phyloP scores from a whole-genome alignment of 2,888 invertebrate genomes.

The Argyra leucocephala region DNA sequence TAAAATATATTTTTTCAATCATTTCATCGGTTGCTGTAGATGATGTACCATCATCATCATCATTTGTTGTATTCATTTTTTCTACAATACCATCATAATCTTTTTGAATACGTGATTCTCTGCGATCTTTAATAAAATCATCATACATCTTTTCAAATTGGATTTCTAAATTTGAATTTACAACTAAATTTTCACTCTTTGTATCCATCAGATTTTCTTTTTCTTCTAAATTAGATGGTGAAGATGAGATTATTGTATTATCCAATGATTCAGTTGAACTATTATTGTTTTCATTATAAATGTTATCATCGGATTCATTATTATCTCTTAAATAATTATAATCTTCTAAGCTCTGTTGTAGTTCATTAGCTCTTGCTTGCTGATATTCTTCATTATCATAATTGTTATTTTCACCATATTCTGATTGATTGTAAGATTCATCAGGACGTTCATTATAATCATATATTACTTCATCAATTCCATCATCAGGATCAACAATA shows the following conservation, averaged over 20 bases:
- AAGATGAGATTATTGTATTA: conserved; percentile 32
- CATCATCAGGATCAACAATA: conserved; percentile 40
- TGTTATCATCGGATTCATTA: neutral
- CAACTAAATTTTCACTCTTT: conserved; percentile 17
- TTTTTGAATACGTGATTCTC: conserved; percentile 37
- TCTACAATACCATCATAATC: conserved; percentile 38
- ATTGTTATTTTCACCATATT: conserved; percentile 34
- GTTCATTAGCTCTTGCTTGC: neutral
- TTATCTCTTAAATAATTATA: neutral
- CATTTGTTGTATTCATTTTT: conserved; percentile 29
- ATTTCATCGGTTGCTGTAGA: conserved; percentile 17
- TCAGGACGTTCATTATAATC: conserved; percentile 39
- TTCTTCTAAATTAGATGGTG: conserved; percentile 34
- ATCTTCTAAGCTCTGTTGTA: neutral
- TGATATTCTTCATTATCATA: conserved; percentile 33
- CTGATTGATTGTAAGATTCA: conserved; percentile 40
- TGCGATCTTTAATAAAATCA: conserved; percentile 38
- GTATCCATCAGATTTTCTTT: conserved; percentile 33
- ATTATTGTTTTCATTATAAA: neutral
- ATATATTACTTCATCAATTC: conserved; percentile 39
- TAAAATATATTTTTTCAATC: conserved; percentile 17
- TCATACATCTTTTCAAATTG: conserved; percentile 41
- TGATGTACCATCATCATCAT: conserved; percentile 14
- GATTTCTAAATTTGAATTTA: conserved; percentile 25
- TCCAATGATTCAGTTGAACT: neutral